These are phyloP conservation scores for Acronicta aceris DNA, from an alignment of 2,888 invertebrate species.

Conservation along the genomic window DNA sequence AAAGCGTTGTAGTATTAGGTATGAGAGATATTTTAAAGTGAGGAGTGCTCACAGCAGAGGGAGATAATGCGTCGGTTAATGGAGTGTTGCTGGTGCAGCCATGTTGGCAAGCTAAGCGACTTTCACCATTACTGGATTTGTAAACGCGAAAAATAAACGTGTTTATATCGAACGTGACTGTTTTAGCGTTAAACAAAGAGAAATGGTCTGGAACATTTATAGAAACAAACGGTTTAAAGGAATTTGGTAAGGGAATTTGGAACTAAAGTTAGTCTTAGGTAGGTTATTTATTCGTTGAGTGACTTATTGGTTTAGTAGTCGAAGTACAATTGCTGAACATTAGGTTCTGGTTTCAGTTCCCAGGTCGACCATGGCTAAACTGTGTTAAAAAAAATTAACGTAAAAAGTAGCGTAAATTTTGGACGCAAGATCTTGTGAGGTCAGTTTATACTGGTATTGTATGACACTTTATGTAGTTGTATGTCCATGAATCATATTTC, in stretches of 20 bases:
- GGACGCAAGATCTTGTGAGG: too few relatives aligned
- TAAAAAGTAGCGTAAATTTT: too few relatives aligned
- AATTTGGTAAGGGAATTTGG: constrained; percentile 28
- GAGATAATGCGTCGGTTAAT: constrained; percentile 81
- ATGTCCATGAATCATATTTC: too few relatives aligned
- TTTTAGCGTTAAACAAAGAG: constrained; percentile 46
- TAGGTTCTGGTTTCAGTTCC: too few relatives aligned
- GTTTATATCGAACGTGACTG: constrained; percentile 59
- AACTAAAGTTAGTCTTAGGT: not conserved
- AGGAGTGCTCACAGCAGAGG: constrained; percentile 68
- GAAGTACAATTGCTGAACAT: too few relatives aligned
- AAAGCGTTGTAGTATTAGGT: constrained; percentile 64
- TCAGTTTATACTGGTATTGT: too few relatives aligned
- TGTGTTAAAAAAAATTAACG: too few relatives aligned
- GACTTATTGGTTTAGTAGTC: too few relatives aligned
- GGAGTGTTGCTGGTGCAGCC: constrained; percentile 73
- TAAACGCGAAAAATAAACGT: constrained; percentile 62
- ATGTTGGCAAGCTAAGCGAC: constrained; percentile 65
- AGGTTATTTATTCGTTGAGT: too few relatives aligned
- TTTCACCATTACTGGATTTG: constrained; percentile 70
- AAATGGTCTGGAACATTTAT: constrained; percentile 29
- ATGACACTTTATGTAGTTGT: too few relatives aligned
- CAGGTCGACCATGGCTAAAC: too few relatives aligned
- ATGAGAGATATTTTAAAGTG: constrained; percentile 73
- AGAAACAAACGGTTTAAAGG: constrained; percentile 1